Percentiles rank a stretch among this genome's conserved stretches.
Conservation (phyloP, 92 coral and sea anemone genomes). For the Palythoa grandiflora region DNA sequence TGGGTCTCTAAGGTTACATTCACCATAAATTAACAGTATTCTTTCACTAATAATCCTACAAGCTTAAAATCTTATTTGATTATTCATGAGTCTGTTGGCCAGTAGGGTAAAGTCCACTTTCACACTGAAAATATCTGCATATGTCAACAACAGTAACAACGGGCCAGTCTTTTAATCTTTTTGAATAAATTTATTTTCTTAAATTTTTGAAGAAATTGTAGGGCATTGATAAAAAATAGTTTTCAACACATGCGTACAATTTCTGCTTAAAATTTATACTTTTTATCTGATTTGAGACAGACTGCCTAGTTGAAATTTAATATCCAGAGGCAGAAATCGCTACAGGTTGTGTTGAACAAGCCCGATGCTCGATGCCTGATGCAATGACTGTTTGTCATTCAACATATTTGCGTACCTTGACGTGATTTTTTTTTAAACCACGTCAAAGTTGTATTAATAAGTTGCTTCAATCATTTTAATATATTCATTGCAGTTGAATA, state of each 20-base stretch:
- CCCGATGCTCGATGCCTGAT: background rate
- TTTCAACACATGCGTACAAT: background rate
- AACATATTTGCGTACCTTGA: no score
- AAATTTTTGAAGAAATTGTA: background rate
- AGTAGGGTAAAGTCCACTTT: constrained; percentile 37
- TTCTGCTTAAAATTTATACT: background rate
- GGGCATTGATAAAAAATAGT: background rate
- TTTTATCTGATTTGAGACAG: constrained; percentile 5
- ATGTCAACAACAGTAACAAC: background rate
- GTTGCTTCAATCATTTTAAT: background rate
- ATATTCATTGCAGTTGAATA: background rate
- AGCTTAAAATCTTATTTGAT: background rate
- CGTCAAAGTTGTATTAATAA: background rate
- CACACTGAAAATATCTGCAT: background rate
- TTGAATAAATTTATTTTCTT: background rate
- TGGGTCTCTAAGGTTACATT: background rate
- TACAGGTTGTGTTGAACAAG: background rate
- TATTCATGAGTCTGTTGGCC: constrained; percentile 11
- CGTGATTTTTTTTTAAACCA: background rate
- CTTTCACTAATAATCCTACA: background rate
- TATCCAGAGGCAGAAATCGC: background rate
- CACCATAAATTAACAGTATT: background rate
- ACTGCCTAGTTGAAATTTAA: background rate
- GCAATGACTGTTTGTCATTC: no score
- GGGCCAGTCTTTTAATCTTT: background rate